Evolutionary conservation across 2,888 invertebrate genomes (phyloP).

Genomic region (Aproaerema taeniolella): DNA sequence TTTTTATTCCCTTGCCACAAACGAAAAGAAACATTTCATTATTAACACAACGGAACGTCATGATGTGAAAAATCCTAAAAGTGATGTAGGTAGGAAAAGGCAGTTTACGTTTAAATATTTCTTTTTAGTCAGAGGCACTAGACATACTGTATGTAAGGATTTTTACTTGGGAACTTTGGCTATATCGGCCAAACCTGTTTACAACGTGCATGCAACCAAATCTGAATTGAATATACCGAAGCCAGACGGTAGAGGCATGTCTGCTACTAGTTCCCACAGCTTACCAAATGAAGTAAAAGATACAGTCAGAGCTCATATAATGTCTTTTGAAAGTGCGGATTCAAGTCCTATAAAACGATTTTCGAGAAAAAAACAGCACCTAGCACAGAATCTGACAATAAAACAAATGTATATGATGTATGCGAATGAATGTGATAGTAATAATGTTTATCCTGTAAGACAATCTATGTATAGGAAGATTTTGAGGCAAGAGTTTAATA

Average conservation of each 20-base stretch:
- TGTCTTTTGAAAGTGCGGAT: constrained; percentile 50
- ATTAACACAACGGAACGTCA: constrained; percentile 60
- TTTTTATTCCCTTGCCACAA: constrained; percentile 57
- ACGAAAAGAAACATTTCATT: constrained; percentile 65
- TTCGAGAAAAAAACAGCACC: constrained; percentile 56
- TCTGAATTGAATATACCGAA: constrained; percentile 64
- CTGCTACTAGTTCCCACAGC: constrained; percentile 50
- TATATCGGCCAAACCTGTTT: constrained; percentile 67
- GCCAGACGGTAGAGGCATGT: constrained; percentile 59
- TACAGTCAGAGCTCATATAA: constrained; percentile 54
- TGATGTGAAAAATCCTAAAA: constrained; percentile 36
- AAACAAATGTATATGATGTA: constrained; percentile 65
- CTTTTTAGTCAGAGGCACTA: constrained; percentile 50
- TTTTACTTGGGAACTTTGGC: constrained; percentile 66
- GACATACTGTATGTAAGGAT: constrained; percentile 60
- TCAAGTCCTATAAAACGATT: constrained; percentile 49
- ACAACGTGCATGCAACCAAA: constrained; percentile 64
- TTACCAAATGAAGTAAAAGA: constrained; percentile 54
- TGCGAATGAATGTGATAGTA: constrained; percentile 43
- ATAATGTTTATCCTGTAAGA: constrained; percentile 45
- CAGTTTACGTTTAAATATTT: constrained; percentile 63
- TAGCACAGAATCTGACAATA: constrained; percentile 46
- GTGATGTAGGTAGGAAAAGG: constrained; percentile 37
- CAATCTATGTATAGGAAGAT: constrained; percentile 71
- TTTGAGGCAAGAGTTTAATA: constrained; percentile 59